Evolutionary conservation across 2,113 vertebrate genomes (phyloP).

Genomic region (Limnothrissa miodon): DNA sequence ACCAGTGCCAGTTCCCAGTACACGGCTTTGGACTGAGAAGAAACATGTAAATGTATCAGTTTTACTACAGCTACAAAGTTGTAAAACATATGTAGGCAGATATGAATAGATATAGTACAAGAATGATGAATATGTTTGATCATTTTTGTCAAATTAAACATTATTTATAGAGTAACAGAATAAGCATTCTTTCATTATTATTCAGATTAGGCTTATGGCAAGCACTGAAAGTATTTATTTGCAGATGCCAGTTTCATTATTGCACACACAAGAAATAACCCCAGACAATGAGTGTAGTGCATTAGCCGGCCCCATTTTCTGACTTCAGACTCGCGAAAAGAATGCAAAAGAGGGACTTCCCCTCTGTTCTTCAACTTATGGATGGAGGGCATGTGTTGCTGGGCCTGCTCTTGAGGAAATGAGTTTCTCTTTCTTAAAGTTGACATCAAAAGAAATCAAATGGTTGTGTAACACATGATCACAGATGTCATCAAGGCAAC

Average conservation of each 20-base stretch:
- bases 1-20: background rate
- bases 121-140: too few species aligned
- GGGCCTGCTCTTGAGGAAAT: constrained; percentile 8
- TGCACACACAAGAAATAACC: background rate
- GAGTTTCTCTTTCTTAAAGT: background rate
- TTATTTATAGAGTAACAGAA: too few species aligned
- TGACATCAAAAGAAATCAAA: constrained; percentile 2
- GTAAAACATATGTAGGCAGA: too few species aligned
- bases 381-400: background rate
- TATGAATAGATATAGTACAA: background rate
- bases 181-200: background rate
- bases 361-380: background rate
- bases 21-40: background rate
- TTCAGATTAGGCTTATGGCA: background rate
- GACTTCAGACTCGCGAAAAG: background rate
- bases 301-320: background rate
- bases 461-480: background rate
- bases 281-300: background rate
- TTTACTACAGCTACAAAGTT: too few species aligned
- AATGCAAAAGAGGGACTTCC: background rate
- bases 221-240: background rate
- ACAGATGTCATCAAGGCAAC: constrained; percentile 17
- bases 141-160: background rate
- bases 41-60: background rate
- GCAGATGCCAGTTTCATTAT: background rate